Conservation (phyloP, 2,888 invertebrate species). For the Dichetophora obliterata region DNA sequence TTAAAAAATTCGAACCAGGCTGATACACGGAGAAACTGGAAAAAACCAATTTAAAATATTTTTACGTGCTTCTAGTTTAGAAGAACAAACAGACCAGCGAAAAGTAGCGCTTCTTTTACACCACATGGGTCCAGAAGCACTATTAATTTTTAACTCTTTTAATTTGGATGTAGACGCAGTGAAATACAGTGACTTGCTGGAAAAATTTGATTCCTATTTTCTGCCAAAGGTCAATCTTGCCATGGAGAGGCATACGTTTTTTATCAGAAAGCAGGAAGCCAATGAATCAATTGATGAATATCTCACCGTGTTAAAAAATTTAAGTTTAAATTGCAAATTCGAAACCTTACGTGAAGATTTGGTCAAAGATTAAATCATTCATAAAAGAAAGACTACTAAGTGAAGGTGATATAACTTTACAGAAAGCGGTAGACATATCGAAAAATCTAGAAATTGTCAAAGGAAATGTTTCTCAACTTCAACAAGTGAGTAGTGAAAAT, state of each 20-base stretch:
- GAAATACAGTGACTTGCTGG: not conserved
- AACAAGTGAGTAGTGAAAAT: too few species aligned
- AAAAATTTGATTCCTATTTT: conserved; percentile 16
- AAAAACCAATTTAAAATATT: conserved; percentile 16
- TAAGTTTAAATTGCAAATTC: not conserved
- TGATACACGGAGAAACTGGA: too few species aligned
- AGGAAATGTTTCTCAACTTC: too few species aligned
- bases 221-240: conserved; percentile 17
- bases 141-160: conserved; percentile 33
- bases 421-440: too few species aligned
- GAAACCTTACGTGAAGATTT: too few species aligned
- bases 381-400: too few species aligned
- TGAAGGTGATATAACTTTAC: too few species aligned
- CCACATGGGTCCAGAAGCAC: not conserved
- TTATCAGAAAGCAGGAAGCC: conserved; percentile 17
- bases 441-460: too few species aligned
- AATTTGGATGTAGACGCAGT: not conserved
- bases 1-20: too few species aligned
- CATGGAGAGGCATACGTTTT: conserved; percentile 13
- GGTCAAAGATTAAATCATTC: too few species aligned
- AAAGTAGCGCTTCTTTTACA: not conserved
- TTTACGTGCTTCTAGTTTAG: conserved; percentile 25
- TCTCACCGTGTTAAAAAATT: not conserved
- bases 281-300: conserved; percentile 19
- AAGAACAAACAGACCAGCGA: conserved; percentile 29